Evolutionary conservation across 2,113 vertebrate genomes (phyloP).

Genomic region (Melanerpes formicivorus): DNA sequence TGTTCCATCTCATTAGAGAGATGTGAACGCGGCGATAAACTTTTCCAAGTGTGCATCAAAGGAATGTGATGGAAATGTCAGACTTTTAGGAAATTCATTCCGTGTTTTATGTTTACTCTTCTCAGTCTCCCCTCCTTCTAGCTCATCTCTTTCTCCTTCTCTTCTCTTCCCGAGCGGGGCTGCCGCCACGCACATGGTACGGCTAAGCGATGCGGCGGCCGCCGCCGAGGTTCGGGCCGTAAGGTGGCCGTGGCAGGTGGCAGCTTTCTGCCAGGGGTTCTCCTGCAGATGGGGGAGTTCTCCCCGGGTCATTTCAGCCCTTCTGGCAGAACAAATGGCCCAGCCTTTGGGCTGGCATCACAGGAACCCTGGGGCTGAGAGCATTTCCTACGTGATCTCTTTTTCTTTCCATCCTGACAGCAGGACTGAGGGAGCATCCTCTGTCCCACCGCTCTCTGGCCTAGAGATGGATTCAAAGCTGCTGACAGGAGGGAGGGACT

Average conservation of each 20-base stretch:
- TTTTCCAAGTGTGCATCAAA: slow-evolving; percentile 67
- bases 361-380: not conserved
- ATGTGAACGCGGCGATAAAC: slow-evolving; percentile 67
- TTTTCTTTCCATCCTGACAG: not conserved
- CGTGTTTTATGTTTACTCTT: slow-evolving; percentile 16
- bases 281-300: not conserved
- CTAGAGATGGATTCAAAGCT: not conserved
- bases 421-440: not conserved
- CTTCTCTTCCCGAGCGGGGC: not conserved
- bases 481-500: not conserved
- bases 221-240: not conserved
- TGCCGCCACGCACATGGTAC: not conserved
- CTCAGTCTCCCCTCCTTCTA: not conserved
- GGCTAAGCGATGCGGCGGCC: not conserved
- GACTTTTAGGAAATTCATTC: slow-evolving; percentile 60
- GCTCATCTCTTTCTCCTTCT: not conserved
- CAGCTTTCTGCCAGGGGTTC: not conserved
- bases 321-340: not conserved
- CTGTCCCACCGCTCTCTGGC: not conserved
- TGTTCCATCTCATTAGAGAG: slow-evolving; percentile 75
- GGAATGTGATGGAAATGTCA: slow-evolving; percentile 51
- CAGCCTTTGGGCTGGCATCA: not conserved
- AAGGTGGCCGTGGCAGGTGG: not conserved
- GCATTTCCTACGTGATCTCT: not conserved
- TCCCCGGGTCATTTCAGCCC: not conserved